phyloP scores from a whole-genome alignment of 2,797 vertebrate species.

The Anguilla marmorata region DNA sequence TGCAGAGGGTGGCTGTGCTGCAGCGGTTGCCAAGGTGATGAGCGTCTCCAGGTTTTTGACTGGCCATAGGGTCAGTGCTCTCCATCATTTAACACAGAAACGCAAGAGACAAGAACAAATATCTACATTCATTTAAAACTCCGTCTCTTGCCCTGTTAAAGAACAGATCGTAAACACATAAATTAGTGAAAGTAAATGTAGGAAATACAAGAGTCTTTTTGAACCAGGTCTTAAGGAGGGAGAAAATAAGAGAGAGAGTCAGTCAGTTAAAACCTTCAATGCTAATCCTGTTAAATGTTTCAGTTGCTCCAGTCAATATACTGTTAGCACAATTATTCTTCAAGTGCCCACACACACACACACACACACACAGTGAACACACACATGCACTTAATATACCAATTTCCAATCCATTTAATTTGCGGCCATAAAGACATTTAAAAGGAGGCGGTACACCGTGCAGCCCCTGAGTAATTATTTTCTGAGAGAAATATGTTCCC shows the following conservation, averaged over 20 bases:
- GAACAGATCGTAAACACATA: not conserved
- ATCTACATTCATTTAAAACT: not conserved
- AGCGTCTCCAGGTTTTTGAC: constrained; percentile 5
- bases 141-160: not conserved
- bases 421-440: not conserved
- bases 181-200: not conserved
- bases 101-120: not conserved
- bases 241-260: not conserved
- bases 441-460: not conserved
- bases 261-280: not conserved
- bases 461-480: not conserved
- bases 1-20: constrained; percentile 24
- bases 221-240: not conserved
- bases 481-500: not conserved
- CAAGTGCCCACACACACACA: not conserved
- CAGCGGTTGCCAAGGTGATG: constrained; percentile 34
- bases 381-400: not conserved
- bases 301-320: not conserved
- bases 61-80: not conserved
- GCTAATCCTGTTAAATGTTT: not conserved
- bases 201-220: not conserved
- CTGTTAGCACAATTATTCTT: not conserved
- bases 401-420: not conserved
- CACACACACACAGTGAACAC: not conserved
- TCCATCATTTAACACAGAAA: not conserved